A percentile compares a stretch with the other conserved stretches of the same genome.
Conservation (phyloP, 2,113 vertebrate species). For the Tapirus terrestris region DNA sequence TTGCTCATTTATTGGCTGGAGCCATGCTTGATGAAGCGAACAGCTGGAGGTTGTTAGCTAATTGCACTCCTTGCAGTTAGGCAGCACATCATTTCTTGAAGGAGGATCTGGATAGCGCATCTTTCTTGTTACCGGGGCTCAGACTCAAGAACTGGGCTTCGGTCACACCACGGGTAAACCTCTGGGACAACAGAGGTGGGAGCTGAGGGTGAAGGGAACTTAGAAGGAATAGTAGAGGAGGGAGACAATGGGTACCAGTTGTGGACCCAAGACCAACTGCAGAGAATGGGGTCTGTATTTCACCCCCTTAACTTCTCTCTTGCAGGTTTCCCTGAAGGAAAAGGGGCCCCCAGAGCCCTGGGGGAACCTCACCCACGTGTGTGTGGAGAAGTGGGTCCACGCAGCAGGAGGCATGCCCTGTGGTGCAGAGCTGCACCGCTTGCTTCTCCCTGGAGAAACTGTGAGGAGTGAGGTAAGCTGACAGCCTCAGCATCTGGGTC, state of each 20-base stretch:
- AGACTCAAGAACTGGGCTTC: background rate
- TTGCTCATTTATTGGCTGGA: background rate
- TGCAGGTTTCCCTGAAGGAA: background rate
- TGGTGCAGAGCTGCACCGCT: background rate
- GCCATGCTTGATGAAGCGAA: background rate
- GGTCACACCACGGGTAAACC: background rate
- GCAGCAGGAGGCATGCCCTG: rapidly evolving
- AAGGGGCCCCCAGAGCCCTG: background rate
- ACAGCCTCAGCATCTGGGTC: background rate
- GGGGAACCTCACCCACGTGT: no score
- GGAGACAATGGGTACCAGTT: background rate
- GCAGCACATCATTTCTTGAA: background rate
- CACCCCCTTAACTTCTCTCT: background rate
- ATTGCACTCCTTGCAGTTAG: background rate
- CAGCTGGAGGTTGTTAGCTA: background rate
- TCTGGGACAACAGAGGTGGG: background rate
- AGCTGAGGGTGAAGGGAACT: background rate
- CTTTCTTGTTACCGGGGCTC: background rate
- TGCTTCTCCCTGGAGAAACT: background rate
- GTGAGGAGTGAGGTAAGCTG: background rate
- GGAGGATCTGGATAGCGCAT: background rate
- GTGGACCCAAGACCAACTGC: background rate
- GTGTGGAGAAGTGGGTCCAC: background rate
- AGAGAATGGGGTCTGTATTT: background rate
- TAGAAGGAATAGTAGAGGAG: background rate